phyloP scores from a whole-genome alignment of 2,797 vertebrate genomes.

The Atherinosoma microstoma region DNA sequence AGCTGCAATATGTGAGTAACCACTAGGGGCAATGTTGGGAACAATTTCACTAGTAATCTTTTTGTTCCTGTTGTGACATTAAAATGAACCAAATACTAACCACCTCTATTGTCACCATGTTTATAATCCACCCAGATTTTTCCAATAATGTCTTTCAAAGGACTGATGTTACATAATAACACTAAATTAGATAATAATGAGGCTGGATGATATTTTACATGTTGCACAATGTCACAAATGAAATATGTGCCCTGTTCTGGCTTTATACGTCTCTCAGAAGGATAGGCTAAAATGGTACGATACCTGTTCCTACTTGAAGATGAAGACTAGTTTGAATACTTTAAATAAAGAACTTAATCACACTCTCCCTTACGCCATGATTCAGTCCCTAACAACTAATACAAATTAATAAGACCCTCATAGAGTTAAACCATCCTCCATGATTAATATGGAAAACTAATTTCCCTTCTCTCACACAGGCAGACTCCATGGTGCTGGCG shows the following conservation, averaged over 20 bases:
- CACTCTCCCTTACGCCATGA: background rate
- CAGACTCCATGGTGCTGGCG: background rate
- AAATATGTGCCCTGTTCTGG: background rate
- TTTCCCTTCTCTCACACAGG: constrained; percentile 9
- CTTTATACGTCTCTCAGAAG: background rate
- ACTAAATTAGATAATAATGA: background rate
- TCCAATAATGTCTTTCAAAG: background rate
- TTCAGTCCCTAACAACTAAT: constrained; percentile 14
- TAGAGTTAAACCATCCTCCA: constrained; percentile 23
- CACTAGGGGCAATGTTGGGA: too few relatives aligned
- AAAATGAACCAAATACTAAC: too few relatives aligned
- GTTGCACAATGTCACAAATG: background rate
- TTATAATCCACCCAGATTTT: background rate
- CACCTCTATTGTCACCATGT: too few relatives aligned
- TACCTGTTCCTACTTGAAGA: background rate
- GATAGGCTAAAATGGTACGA: background rate
- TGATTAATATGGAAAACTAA: constrained; percentile 36
- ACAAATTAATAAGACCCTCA: constrained; percentile 28
- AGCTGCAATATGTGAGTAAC: background rate
- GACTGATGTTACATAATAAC: background rate
- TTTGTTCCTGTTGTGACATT: background rate
- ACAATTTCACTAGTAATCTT: too few relatives aligned
- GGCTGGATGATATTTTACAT: background rate
- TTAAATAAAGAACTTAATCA: constrained; percentile 32
- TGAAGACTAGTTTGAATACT: constrained; percentile 23